Evolutionary conservation across 37 sponge, comb jelly and placozoan species (phyloP).

Genomic region (Beroe ovata): DNA sequence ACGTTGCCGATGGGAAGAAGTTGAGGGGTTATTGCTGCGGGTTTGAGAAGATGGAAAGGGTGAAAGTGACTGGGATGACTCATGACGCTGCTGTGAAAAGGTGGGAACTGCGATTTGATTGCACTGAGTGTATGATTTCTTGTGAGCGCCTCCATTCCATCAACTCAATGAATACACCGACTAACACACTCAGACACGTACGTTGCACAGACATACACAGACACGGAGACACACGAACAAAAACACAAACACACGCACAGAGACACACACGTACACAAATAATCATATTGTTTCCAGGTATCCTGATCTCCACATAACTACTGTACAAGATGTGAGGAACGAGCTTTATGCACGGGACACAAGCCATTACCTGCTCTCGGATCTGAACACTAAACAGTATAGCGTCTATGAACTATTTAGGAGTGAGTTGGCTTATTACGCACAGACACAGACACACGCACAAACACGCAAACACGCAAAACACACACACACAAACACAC

Average conservation of each 20-base stretch:
- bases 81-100: neutral
- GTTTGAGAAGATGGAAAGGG: neutral
- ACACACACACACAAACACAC: neutral
- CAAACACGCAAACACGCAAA: neutral
- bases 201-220: too few relatives aligned
- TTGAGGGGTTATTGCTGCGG: neutral
- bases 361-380: neutral
- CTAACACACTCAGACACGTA: too few relatives aligned
- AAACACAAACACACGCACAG: too few relatives aligned
- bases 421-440: too few relatives aligned
- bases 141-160: too few relatives aligned
- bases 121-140: too few relatives aligned
- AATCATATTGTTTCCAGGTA: too few relatives aligned
- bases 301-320: neutral
- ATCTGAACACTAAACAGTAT: neutral
- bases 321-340: neutral
- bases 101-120: too few relatives aligned
- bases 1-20: neutral
- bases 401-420: slow-evolving; percentile 18
- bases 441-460: neutral
- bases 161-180: too few relatives aligned
- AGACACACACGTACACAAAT: too few relatives aligned
- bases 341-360: slow-evolving; percentile 33
- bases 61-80: neutral
- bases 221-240: too few relatives aligned